phyloP scores from a whole-genome alignment of 2,888 invertebrate genomes.

The Hipparchia sbordonii region DNA sequence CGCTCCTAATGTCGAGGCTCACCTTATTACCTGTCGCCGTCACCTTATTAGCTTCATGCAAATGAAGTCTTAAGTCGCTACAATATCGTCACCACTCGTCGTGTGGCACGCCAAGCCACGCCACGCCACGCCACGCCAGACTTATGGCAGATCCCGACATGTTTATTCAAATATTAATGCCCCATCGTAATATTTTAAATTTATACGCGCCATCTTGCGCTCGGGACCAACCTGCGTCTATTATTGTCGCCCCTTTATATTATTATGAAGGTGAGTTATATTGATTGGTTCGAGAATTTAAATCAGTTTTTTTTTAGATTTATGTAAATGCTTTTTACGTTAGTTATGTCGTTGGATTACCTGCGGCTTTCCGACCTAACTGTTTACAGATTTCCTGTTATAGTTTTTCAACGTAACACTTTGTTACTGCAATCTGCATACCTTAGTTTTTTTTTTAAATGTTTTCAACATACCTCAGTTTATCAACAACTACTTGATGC shows the following conservation, averaged over 20 bases:
- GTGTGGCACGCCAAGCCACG: constrained; percentile 55
- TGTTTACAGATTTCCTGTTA: neutral
- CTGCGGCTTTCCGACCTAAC: no score
- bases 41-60: constrained; percentile 49
- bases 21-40: constrained; percentile 11
- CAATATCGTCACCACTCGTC: constrained; percentile 47
- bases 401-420: no score
- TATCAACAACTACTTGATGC: no score
- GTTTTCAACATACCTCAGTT: no score
- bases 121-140: constrained; percentile 50
- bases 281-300: constrained; percentile 40
- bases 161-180: constrained; percentile 76
- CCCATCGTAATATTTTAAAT: constrained; percentile 69
- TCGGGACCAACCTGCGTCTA: constrained; percentile 35
- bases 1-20: constrained; percentile 4
- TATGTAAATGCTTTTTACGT: constrained; percentile 4
- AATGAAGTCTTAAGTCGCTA: constrained; percentile 55
- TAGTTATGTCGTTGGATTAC: neutral
- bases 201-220: constrained; percentile 55
- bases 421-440: no score
- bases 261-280: constrained; percentile 47
- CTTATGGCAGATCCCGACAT: constrained; percentile 54
- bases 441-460: no score
- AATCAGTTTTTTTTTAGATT: constrained; percentile 22
- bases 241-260: constrained; percentile 49